Conservation (phyloP, 2,113 vertebrate species). For the Xiphophorus maculatus region DNA sequence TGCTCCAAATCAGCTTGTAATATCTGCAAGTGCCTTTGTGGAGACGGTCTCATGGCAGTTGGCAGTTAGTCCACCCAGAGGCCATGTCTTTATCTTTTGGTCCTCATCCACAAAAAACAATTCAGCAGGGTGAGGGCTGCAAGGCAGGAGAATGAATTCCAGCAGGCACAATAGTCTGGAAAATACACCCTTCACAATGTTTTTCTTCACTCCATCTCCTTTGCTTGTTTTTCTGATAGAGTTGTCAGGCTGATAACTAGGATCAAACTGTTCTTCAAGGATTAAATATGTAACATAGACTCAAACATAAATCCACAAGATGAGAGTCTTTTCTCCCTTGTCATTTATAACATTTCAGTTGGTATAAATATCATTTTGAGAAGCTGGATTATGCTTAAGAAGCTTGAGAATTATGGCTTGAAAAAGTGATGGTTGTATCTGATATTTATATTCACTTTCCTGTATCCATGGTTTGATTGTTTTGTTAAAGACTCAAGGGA, state of each 20-base stretch:
- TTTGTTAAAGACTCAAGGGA: constrained; percentile 57
- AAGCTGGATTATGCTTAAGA: background rate
- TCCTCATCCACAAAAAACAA: constrained; percentile 74
- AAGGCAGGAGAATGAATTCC: constrained; percentile 51
- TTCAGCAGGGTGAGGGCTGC: constrained; percentile 48
- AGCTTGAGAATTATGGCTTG: background rate
- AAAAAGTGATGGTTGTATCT: constrained; percentile 40
- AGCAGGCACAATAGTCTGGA: constrained; percentile 14
- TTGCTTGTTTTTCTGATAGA: constrained; percentile 32
- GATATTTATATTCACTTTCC: constrained; percentile 59
- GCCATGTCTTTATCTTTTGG: constrained; percentile 77
- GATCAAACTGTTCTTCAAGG: background rate
- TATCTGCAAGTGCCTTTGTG: constrained; percentile 40
- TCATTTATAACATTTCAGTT: constrained; percentile 17
- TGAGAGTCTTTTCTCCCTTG: constrained; percentile 16
- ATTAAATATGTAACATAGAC: constrained; percentile 1
- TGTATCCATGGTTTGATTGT: constrained; percentile 61
- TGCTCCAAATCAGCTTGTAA: constrained; percentile 39
- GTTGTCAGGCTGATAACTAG: constrained; percentile 6
- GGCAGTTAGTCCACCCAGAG: constrained; percentile 39
- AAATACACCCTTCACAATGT: constrained; percentile 35
- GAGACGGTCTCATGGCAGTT: constrained; percentile 27
- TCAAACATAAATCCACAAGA: constrained; percentile 24
- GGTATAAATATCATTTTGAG: constrained; percentile 23
- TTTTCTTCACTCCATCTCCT: constrained; percentile 32